Conservation (phyloP, 2,888 invertebrate species). For the Zygothrica quintamaculata region DNA sequence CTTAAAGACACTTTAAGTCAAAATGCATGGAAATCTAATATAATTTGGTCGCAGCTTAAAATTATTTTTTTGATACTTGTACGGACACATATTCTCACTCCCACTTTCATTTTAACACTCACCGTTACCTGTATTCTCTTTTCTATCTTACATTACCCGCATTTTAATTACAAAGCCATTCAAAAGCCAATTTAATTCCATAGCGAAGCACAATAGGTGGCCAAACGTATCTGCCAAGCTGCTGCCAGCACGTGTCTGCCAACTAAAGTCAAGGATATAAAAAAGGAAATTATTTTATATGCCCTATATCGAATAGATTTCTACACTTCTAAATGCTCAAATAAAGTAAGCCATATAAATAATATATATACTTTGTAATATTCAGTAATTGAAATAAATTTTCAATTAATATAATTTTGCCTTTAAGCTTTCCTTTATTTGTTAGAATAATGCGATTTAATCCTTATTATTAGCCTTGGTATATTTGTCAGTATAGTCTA, state of each 20-base stretch:
- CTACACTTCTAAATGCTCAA: too few species aligned
- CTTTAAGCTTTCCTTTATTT: too few species aligned
- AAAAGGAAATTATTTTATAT: not conserved
- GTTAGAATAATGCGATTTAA: too few species aligned
- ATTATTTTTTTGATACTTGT: not conserved
- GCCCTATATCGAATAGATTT: not conserved
- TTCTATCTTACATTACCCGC: constrained; percentile 35
- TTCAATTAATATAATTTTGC: too few species aligned
- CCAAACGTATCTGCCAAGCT: constrained; percentile 40
- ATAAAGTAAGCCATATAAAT: too few species aligned
- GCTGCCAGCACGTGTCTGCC: constrained; percentile 66
- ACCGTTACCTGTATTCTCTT: not conserved
- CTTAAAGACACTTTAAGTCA: constrained; percentile 28
- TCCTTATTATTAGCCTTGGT: too few species aligned
- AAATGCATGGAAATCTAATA: constrained; percentile 39
- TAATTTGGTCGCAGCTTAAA: not conserved
- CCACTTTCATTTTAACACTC: not conserved
- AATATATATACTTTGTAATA: too few species aligned
- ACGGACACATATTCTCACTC: not conserved
- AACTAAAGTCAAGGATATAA: constrained; percentile 32
- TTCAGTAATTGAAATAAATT: too few species aligned
- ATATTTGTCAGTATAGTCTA: too few species aligned
- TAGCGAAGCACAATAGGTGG: constrained; percentile 33
- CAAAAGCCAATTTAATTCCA: constrained; percentile 67
- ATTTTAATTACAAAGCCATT: constrained; percentile 72